Evolutionary conservation across 2,888 invertebrate species (phyloP).

Genomic region (Ametastegia equiseti): DNA sequence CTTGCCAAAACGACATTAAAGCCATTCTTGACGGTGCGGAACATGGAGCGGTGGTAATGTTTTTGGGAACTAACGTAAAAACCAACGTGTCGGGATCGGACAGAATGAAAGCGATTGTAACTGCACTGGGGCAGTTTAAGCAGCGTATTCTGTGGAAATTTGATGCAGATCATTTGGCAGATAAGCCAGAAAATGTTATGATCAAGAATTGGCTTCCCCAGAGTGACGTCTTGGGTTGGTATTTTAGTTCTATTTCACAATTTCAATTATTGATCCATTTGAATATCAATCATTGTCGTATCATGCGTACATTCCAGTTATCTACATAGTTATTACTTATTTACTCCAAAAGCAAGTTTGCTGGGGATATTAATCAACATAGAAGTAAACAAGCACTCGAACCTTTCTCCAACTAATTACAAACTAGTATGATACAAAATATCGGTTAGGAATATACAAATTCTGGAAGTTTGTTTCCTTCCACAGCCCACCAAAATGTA

Average conservation of each 20-base stretch:
- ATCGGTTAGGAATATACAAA: neutral
- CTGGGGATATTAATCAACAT: too few species aligned
- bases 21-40: slow-evolving; percentile 18
- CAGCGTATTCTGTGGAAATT: slow-evolving; percentile 57
- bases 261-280: neutral
- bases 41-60: slow-evolving; percentile 12
- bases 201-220: slow-evolving; percentile 40
- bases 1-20: slow-evolving; percentile 10
- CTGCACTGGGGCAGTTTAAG: slow-evolving; percentile 41
- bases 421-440: neutral
- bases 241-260: slow-evolving; percentile 16
- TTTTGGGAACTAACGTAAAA: slow-evolving; percentile 14
- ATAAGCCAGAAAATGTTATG: slow-evolving; percentile 21
- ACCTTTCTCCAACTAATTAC: neutral
- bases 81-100: neutral
- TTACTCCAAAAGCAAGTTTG: neutral
- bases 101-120: neutral
- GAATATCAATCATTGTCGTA: neutral
- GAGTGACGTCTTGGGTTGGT: slow-evolving; percentile 42
- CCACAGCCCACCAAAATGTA: slow-evolving; percentile 51
- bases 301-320: neutral
- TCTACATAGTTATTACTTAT: neutral
- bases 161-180: slow-evolving; percentile 36
- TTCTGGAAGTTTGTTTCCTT: neutral
- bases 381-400: neutral